These are phyloP conservation scores for Drosophila longiperda DNA, from an alignment of 2,888 invertebrate genomes.

Conservation along the genomic window DNA sequence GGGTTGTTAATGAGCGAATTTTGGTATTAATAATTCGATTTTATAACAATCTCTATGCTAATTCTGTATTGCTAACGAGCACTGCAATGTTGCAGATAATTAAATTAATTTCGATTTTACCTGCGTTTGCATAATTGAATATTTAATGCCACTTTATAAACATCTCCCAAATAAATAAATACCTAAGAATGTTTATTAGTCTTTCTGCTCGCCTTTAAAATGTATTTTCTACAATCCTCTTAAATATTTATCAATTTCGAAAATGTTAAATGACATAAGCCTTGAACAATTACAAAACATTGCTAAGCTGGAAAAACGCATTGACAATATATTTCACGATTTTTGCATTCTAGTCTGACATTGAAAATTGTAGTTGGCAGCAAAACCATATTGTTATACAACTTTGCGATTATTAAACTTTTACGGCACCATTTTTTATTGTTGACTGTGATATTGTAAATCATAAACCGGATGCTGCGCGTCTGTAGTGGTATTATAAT, in stretches of 20 bases:
- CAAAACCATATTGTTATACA: conserved; percentile 43
- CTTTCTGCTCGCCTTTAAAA: background rate
- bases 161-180: background rate
- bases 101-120: conserved; percentile 57
- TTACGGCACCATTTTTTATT: conserved; percentile 51
- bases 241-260: background rate
- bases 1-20: conserved; percentile 43
- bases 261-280: conserved; percentile 1
- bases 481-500: conserved; percentile 55
- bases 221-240: conserved; percentile 3
- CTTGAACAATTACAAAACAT: conserved; percentile 22
- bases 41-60: conserved; percentile 38
- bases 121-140: conserved; percentile 42
- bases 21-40: conserved; percentile 56
- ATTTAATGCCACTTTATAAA: conserved; percentile 24
- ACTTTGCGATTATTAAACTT: conserved; percentile 50
- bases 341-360: conserved; percentile 32
- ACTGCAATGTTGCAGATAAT: conserved; percentile 46
- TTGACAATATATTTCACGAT: background rate
- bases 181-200: background rate
- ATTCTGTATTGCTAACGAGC: conserved; percentile 24
- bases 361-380: conserved; percentile 38
- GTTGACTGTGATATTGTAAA: conserved; percentile 63
- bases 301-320: conserved; percentile 35
- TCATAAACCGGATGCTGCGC: conserved; percentile 53